Evolutionary conservation across 2,797 vertebrate species (phyloP), one percentile per base, ranked within the genome.

Genomic region (Sebastes minor): DNA sequence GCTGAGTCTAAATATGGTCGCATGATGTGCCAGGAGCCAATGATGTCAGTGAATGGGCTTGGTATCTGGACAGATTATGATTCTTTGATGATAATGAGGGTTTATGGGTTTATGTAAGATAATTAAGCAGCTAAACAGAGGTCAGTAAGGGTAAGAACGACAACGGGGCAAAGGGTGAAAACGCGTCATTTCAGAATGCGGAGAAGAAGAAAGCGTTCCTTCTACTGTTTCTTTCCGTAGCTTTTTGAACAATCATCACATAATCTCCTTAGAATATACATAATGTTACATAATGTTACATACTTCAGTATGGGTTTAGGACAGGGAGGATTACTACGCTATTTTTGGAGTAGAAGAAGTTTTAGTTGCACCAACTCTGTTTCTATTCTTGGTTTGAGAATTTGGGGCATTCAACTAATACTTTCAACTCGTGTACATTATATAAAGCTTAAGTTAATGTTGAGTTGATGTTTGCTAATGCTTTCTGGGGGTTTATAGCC

Each of bases 21-120:
- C 57, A 8, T 55, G 35, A 33, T 14, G 72, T 35, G 60, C 63
- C 55, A 65, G 27, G 27, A 49, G 6, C 52, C 55, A 42, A 28
- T 67, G 30, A 30, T 23, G 64, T 78, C 42, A 70, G 25, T 68
- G 5, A 71, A 35, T 25, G 18, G 63, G 30, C 23, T 49, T 4
- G 25, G 57, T 42, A 23, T 81, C 13, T 71, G 68, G 61, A 22
- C 18, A 5, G 61, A 59, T 76, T 62, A 66, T 10, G 23, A 42
- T 53, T 72, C 38, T 66, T 67, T 76, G 52, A 68, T 72, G 65
- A 73, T 82, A 74, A 79, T 33, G 16, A 61, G 6, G 74, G 52
- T 75, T 82, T 77, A 77, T 74, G 22, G 68, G 22, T 83, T 89
- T 88, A 76, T 62, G 53, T 86, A 81, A 89, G 20, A 22, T 63